A percentile compares a stretch with the other conserved stretches of the same genome.
These are phyloP conservation scores for Geococcyx californianus DNA, from an alignment of 2,113 vertebrate genomes.

Conservation along the genomic window DNA sequence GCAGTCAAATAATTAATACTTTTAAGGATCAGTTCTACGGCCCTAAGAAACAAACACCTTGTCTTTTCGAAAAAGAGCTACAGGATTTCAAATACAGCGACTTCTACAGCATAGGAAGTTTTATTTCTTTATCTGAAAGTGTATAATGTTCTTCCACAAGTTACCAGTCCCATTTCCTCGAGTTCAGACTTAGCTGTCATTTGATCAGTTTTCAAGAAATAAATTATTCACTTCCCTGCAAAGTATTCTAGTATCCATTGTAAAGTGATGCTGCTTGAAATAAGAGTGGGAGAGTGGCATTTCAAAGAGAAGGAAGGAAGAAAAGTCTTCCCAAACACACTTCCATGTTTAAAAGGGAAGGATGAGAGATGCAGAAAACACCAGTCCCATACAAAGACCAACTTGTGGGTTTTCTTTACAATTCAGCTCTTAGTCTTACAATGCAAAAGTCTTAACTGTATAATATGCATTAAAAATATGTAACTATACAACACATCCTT, in stretches of 20 bases:
- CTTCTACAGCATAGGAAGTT: neutral
- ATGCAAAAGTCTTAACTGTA: neutral
- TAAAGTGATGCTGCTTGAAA: neutral
- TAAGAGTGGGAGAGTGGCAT: neutral
- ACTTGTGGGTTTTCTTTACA: neutral
- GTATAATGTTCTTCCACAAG: neutral
- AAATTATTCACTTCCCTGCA: conserved; percentile 37
- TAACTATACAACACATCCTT: neutral
- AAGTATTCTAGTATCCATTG: neutral
- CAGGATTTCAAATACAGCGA: neutral
- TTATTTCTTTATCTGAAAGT: neutral
- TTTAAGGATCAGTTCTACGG: neutral
- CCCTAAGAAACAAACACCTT: neutral
- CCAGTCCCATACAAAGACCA: neutral
- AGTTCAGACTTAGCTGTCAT: neutral
- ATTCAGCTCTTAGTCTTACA: neutral
- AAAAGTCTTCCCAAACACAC: neutral
- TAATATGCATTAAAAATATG: neutral
- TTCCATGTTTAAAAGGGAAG: neutral
- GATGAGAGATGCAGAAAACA: neutral
- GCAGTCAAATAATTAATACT: neutral
- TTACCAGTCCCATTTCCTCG: neutral
- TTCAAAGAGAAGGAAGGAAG: neutral
- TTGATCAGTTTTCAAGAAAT: conserved; percentile 13
- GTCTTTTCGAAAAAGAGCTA: neutral